Evolutionary conservation across 2,888 invertebrate genomes (phyloP).

Genomic region (Agrotis ipsilon): DNA sequence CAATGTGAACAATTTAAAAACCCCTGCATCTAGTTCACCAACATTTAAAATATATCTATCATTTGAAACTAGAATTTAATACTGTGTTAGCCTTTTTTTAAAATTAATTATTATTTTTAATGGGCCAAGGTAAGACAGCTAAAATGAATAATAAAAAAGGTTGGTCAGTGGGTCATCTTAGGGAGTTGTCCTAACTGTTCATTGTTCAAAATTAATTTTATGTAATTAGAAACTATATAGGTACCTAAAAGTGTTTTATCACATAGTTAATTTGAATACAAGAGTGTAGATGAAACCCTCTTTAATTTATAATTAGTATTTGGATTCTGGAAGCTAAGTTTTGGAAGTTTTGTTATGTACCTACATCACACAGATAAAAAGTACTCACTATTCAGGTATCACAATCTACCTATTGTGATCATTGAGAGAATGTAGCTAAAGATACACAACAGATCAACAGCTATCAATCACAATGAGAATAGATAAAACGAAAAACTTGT

Average conservation of each 20-base stretch:
- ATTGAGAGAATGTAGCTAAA: neutral
- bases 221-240: neutral
- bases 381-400: neutral
- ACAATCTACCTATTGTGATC: slow-evolving; percentile 9
- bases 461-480: slow-evolving; percentile 21
- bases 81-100: too few species aligned
- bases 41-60: neutral
- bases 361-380: neutral
- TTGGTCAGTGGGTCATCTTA: neutral
- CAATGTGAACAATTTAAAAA: too few species aligned
- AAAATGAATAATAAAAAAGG: neutral
- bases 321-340: neutral
- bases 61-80: neutral
- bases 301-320: neutral
- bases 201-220: neutral
- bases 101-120: too few species aligned
- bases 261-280: neutral
- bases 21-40: too few species aligned
- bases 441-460: slow-evolving; percentile 12
- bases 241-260: too few species aligned
- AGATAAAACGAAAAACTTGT: slow-evolving; percentile 13
- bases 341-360: neutral
- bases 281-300: neutral
- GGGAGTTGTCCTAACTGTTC: neutral
- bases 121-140: neutral